Evolutionary conservation across 2,888 invertebrate genomes (phyloP).

Genomic region (Cremastinae sp.): DNA sequence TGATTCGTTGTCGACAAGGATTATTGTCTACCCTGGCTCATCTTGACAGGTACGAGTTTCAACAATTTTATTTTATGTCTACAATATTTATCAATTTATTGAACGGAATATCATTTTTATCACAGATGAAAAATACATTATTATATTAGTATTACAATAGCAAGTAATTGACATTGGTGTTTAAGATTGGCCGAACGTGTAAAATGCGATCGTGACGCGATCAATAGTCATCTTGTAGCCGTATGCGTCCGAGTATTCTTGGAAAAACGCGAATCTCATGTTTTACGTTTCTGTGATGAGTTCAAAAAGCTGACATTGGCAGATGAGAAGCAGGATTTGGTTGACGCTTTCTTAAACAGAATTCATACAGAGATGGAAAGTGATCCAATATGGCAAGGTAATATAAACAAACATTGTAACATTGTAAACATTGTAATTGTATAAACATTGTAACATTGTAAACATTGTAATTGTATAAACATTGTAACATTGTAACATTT

Average conservation of each 20-base stretch:
- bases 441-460: no score
- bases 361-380: conserved; percentile 86
- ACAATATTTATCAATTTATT: no score
- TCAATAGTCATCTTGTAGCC: conserved; percentile 87
- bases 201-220: conserved; percentile 86
- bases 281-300: conserved; percentile 89
- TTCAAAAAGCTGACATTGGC: conserved; percentile 90
- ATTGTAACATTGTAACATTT: no score
- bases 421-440: no score
- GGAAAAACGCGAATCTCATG: conserved; percentile 87
- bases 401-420: no score
- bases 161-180: conserved; percentile 30
- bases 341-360: conserved; percentile 89
- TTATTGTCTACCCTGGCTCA: conserved; percentile 88
- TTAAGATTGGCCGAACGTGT: conserved; percentile 83
- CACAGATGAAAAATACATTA: no score
- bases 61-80: background rate
- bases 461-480: no score
- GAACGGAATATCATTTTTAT: no score
- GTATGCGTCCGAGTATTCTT: conserved; percentile 91
- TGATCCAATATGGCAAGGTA: conserved; percentile 88
- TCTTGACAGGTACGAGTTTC: conserved; percentile 83
- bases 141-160: conserved; percentile 6
- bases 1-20: conserved; percentile 90
- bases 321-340: conserved; percentile 95